A percentile compares a stretch with the other conserved stretches of the same genome.
Conservation (phyloP, 2,113 vertebrate species). For the Proteles cristata region DNA sequence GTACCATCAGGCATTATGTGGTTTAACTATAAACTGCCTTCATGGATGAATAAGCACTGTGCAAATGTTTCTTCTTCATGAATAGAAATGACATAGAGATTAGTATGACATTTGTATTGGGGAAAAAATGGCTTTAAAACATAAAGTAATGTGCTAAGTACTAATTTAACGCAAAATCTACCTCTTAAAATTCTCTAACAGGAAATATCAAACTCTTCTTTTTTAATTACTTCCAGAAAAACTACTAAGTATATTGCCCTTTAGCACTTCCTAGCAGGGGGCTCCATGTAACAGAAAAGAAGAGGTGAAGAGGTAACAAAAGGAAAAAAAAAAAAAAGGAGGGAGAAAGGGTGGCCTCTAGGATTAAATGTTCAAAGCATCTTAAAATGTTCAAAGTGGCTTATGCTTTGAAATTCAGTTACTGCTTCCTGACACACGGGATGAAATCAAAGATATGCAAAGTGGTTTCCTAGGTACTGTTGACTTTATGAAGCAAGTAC, state of each 20-base stretch:
- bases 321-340: background rate
- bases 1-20: background rate
- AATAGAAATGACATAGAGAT: constrained; percentile 63
- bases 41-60: constrained; percentile 44
- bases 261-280: constrained; percentile 11
- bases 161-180: constrained; percentile 53
- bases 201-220: constrained; percentile 28
- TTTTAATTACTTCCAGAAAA: constrained; percentile 56
- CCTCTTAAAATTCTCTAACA: constrained; percentile 35
- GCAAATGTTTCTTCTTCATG: constrained; percentile 47
- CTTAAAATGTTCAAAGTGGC: constrained; percentile 32
- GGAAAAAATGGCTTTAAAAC: constrained; percentile 24
- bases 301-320: background rate
- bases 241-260: constrained; percentile 1
- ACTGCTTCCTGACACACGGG: background rate
- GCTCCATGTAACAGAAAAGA: background rate
- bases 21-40: constrained; percentile 52
- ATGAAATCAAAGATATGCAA: constrained; percentile 45
- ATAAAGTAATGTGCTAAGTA: constrained; percentile 34
- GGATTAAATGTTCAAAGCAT: constrained; percentile 37
- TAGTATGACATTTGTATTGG: constrained; percentile 46
- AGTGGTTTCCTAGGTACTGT: background rate
- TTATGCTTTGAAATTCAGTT: constrained; percentile 51
- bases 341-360: background rate
- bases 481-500: constrained; percentile 46